Percentiles rank a stretch among this genome's conserved stretches.
These are phyloP conservation scores for Eubucco bourcierii DNA, from an alignment of 2,113 vertebrate genomes.

Conservation along the genomic window DNA sequence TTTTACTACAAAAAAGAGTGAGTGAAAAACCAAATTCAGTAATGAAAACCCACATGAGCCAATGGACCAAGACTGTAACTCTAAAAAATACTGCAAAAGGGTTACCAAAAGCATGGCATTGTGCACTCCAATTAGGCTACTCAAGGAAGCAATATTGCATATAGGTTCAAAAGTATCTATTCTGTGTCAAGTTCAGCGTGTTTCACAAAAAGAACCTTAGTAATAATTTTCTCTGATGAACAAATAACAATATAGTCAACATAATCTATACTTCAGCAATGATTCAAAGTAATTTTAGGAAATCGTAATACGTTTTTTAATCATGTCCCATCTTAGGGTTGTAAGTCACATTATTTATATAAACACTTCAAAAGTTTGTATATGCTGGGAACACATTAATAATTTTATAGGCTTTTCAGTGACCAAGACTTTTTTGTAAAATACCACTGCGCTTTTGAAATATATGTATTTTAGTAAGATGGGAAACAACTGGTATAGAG, in stretches of 20 bases:
- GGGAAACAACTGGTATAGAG: neutral
- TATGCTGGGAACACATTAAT: neutral
- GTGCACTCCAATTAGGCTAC: neutral
- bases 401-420: neutral
- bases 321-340: neutral
- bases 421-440: neutral
- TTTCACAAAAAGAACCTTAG: no score
- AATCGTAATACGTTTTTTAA: neutral
- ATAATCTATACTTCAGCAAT: neutral
- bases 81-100: neutral
- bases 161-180: neutral
- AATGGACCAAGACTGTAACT: neutral
- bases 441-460: neutral
- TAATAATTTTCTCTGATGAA: neutral
- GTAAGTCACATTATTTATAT: neutral
- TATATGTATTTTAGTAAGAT: neutral
- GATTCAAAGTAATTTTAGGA: neutral
- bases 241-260: neutral
- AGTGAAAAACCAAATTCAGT: neutral
- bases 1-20: neutral
- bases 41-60: neutral
- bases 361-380: neutral
- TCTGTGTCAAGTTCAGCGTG: neutral
- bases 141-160: neutral
- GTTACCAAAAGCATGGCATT: neutral